Conservation (phyloP, 2,888 invertebrate species). For the Eupelmus urozonus region DNA sequence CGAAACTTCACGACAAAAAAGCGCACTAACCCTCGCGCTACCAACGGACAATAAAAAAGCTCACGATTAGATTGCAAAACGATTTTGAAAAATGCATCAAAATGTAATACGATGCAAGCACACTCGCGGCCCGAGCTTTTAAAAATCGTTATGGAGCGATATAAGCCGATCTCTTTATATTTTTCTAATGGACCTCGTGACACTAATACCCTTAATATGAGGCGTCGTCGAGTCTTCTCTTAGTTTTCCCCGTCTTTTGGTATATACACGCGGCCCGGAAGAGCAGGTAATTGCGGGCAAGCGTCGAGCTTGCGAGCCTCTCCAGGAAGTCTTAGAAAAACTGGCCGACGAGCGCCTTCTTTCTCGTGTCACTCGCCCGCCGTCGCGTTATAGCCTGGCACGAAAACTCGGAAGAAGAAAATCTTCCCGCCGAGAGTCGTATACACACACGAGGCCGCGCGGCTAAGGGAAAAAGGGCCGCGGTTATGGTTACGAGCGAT, state of each 20-base stretch:
- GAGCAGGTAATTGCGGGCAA: slow-evolving; percentile 42
- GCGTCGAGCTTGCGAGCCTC: not conserved
- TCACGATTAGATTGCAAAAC: too few species aligned
- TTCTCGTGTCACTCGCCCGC: slow-evolving; percentile 1
- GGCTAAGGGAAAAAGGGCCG: too few species aligned
- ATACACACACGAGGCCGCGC: not conserved
- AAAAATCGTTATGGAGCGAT: slow-evolving; percentile 23
- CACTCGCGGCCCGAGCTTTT: too few species aligned
- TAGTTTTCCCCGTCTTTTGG: not conserved
- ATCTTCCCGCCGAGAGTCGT: not conserved
- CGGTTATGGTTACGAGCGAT: not conserved
- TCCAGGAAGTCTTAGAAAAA: slow-evolving; percentile 56
- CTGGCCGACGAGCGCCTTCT: not conserved
- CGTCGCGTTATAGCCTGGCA: not conserved
- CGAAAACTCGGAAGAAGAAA: not conserved
- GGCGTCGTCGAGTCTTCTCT: slow-evolving; percentile 1
- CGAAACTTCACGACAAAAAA: too few species aligned
- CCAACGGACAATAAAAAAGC: too few species aligned
- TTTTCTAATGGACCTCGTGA: slow-evolving; percentile 54
- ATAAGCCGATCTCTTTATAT: slow-evolving; percentile 49
- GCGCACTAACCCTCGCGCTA: too few species aligned
- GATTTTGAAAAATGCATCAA: too few species aligned
- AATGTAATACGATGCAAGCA: too few species aligned
- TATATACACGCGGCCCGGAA: not conserved
- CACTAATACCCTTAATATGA: slow-evolving; percentile 54